Conservation (phyloP, 1,140 invertebrate genomes). For the Euura saliciscinereae region DNA sequence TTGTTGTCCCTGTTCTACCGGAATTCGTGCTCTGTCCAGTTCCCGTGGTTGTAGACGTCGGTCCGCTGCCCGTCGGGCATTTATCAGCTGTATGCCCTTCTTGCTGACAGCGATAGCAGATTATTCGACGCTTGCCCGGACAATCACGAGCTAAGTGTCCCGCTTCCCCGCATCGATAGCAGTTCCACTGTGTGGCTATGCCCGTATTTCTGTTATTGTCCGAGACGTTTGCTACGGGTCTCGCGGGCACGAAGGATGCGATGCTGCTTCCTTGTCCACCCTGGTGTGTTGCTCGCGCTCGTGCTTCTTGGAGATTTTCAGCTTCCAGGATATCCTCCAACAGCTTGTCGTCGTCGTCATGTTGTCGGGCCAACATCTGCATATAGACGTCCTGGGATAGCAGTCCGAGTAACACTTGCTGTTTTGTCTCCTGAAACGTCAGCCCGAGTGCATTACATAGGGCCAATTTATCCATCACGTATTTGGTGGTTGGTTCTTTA, state of each 20-base stretch:
- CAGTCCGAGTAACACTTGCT: not conserved
- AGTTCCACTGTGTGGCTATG: not conserved
- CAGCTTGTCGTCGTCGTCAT: not conserved
- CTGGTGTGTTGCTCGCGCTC: not conserved
- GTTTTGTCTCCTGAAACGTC: not conserved
- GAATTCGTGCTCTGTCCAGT: not conserved
- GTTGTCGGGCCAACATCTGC: not conserved
- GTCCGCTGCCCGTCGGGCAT: too few relatives aligned
- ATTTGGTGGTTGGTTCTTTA: not conserved
- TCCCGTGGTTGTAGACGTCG: too few relatives aligned
- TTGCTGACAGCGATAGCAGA: not conserved
- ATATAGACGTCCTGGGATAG: not conserved
- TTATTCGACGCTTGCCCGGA: not conserved
- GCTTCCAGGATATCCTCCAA: not conserved
- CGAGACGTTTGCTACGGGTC: not conserved
- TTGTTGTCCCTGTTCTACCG: not conserved
- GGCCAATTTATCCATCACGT: not conserved
- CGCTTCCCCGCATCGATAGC: not conserved
- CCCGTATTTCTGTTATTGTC: too few relatives aligned
- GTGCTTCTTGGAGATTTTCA: not conserved
- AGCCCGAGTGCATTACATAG: not conserved
- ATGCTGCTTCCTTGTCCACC: not conserved
- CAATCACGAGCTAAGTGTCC: not conserved
- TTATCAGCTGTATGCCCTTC: not conserved
- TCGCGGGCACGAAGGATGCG: not conserved